These are phyloP conservation scores for Ypsolopha sequella DNA, from an alignment of 2,888 invertebrate genomes.

Conservation along the genomic window DNA sequence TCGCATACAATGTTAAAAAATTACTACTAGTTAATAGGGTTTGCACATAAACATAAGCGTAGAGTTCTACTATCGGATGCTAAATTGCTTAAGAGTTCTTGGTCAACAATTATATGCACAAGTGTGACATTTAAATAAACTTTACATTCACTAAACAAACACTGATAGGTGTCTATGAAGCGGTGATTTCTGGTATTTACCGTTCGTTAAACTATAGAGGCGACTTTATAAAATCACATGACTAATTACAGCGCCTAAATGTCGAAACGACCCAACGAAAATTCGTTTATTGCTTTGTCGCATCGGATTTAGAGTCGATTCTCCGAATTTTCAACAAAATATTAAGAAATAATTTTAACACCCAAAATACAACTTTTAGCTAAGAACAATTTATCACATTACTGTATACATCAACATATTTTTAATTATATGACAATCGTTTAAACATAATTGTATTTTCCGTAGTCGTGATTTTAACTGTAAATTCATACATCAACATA, in stretches of 20 bases:
- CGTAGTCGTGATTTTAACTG: no score
- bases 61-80: slow-evolving; percentile 46
- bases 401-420: no score
- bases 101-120: slow-evolving; percentile 44
- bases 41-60: slow-evolving; percentile 52
- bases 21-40: slow-evolving; percentile 31
- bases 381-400: no score
- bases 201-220: slow-evolving; percentile 28
- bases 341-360: no score
- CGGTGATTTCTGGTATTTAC: slow-evolving; percentile 29
- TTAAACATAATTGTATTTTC: no score
- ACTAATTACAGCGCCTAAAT: slow-evolving; percentile 16
- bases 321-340: no score
- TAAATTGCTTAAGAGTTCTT: slow-evolving; percentile 32
- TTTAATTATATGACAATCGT: no score
- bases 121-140: slow-evolving; percentile 34
- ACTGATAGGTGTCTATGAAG: slow-evolving; percentile 33
- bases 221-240: slow-evolving; percentile 18
- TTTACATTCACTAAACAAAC: slow-evolving; percentile 19
- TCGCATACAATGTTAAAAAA: slow-evolving; percentile 30
- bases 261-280: neutral
- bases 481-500: no score
- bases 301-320: no score
- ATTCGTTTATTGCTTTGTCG: neutral
- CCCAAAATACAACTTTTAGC: no score